Percentiles rank a stretch among this genome's conserved stretches.
phyloP scores from a whole-genome alignment of 2,797 vertebrate genomes.

The Ctenopoma kingsleyae region DNA sequence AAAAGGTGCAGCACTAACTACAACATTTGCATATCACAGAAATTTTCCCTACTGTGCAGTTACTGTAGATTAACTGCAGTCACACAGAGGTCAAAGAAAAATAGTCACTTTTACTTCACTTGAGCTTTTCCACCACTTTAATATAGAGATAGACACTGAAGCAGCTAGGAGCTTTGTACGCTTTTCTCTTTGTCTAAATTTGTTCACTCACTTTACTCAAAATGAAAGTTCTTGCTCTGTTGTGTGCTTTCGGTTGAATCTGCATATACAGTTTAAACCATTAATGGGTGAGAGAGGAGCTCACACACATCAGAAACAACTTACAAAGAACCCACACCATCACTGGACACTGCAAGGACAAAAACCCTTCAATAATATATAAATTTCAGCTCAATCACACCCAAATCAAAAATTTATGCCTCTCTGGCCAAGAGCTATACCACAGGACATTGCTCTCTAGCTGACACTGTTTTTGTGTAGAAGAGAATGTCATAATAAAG shows the following conservation, averaged over 20 bases:
- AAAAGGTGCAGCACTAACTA: neutral
- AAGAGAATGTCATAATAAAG: conserved; percentile 27
- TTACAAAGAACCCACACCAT: conserved; percentile 5
- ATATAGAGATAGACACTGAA: neutral
- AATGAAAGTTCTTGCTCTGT: neutral
- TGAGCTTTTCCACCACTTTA: neutral
- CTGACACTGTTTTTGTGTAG: conserved; percentile 22
- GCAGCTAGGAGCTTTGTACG: neutral
- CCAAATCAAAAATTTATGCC: conserved; percentile 61
- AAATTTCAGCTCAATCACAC: conserved; percentile 55
- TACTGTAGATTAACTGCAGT: neutral
- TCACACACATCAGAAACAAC: neutral
- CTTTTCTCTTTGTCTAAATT: neutral
- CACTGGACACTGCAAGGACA: neutral
- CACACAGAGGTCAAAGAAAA: neutral
- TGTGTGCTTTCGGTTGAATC: neutral
- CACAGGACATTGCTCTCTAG: conserved; percentile 24
- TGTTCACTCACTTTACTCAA: neutral
- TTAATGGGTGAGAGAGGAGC: neutral
- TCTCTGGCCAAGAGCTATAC: conserved; percentile 37
- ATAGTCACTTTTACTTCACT: conserved; percentile 10
- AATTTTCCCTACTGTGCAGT: neutral
- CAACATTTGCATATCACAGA: conserved; percentile 17
- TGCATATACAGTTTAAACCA: neutral
- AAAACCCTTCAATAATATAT: conserved; percentile 48